Percentiles rank a stretch among this genome's conserved stretches.
Evolutionary conservation across 1,140 invertebrate species (phyloP).

Genomic region (Brachionus plicatilis): DNA sequence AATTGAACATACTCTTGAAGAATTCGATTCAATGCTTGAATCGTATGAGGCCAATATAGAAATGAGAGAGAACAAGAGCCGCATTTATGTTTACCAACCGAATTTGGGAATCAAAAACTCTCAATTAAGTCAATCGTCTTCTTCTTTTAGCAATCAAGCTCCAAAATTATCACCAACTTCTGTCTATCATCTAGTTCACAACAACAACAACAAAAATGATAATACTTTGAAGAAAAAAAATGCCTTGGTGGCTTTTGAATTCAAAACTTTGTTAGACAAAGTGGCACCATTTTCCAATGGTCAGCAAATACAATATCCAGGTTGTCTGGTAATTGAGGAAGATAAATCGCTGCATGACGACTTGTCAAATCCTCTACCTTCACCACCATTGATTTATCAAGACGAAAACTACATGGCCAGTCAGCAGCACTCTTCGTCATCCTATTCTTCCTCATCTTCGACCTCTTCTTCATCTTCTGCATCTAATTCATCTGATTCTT

Average conservation of each 20-base stretch:
- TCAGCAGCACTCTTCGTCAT: neutral
- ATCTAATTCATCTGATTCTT: conserved; percentile 28
- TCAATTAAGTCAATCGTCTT: neutral
- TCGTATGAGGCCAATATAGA: neutral
- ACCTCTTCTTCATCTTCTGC: conserved; percentile 6
- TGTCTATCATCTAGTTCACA: conserved; percentile 24
- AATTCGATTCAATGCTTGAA: conserved; percentile 36
- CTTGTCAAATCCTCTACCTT: neutral
- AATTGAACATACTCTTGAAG: conserved; percentile 29
- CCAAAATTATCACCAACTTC: conserved; percentile 28
- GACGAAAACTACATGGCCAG: neutral
- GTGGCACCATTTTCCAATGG: neutral
- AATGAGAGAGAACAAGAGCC: neutral
- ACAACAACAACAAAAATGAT: conserved; percentile 34
- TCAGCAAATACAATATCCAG: neutral
- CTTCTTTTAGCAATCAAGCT: neutral
- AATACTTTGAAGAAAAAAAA: conserved; percentile 36
- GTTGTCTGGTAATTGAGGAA: conserved; percentile 5
- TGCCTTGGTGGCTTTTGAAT: conserved; percentile 38
- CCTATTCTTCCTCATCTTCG: conserved; percentile 5
- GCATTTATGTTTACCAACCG: neutral
- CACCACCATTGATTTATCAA: conserved; percentile 25
- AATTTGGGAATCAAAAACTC: neutral
- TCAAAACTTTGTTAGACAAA: conserved; percentile 32
- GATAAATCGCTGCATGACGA: conserved; percentile 6